These are phyloP conservation scores for Punctoribates punctum DNA, from an alignment of 2,888 invertebrate genomes.

Conservation along the genomic window DNA sequence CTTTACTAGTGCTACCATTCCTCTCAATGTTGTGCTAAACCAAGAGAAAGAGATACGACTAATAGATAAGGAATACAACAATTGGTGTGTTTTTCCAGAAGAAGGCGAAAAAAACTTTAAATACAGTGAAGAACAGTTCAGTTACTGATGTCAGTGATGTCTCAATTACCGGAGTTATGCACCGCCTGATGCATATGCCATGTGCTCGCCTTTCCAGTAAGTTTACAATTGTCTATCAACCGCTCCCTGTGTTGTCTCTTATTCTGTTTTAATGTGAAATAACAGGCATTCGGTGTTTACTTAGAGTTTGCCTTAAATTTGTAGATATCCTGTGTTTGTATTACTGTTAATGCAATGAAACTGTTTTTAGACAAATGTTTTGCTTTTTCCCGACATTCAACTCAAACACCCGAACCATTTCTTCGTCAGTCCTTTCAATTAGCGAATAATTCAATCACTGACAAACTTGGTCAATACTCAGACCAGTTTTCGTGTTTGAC, in stretches of 20 bases:
- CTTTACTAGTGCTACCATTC: background rate
- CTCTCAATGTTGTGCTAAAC: conserved; percentile 8
- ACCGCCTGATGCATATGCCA: background rate
- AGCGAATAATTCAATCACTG: too few relatives aligned
- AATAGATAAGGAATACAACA: conserved; percentile 9
- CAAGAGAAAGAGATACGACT: conserved; percentile 13
- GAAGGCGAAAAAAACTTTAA: too few relatives aligned
- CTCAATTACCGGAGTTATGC: background rate
- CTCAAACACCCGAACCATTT: background rate
- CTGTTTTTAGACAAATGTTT: background rate
- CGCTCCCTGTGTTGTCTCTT: background rate
- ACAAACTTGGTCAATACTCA: too few relatives aligned
- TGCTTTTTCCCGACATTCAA: background rate
- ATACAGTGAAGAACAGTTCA: too few relatives aligned
- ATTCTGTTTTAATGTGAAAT: too few relatives aligned
- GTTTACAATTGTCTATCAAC: background rate
- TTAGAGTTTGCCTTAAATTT: conserved; percentile 1
- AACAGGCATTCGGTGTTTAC: too few relatives aligned
- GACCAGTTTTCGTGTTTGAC: too few relatives aligned
- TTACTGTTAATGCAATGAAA: conserved; percentile 11
- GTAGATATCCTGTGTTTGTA: conserved; percentile 29
- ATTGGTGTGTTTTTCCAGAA: too few relatives aligned
- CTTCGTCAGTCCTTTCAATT: too few relatives aligned
- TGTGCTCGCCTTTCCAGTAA: background rate
- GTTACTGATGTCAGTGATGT: background rate